Conservation (phyloP, 2,113 vertebrate genomes). For the Atractosteus spatula region DNA sequence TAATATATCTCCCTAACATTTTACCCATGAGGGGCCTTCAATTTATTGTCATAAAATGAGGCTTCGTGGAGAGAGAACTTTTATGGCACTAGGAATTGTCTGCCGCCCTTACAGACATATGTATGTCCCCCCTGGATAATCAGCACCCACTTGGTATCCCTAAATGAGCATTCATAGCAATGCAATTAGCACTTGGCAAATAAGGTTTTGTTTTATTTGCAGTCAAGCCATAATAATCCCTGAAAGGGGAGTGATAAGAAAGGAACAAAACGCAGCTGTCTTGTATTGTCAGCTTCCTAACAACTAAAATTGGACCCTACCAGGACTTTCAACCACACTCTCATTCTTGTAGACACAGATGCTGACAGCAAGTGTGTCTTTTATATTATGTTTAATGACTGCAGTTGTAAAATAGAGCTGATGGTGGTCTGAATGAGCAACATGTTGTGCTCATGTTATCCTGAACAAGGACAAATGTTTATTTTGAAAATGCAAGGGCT, state of each 20-base stretch:
- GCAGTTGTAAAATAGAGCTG: slow-evolving; percentile 45
- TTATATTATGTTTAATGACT: slow-evolving; percentile 62
- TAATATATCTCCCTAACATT: slow-evolving; percentile 76
- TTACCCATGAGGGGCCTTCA: slow-evolving; percentile 61
- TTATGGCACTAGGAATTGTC: slow-evolving; percentile 38
- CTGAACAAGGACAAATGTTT: slow-evolving; percentile 38
- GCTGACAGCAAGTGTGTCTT: slow-evolving; percentile 57
- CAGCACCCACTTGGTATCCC: slow-evolving; percentile 53
- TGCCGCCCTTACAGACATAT: slow-evolving; percentile 35
- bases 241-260: slow-evolving; percentile 23
- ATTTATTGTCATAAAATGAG: slow-evolving; percentile 55
- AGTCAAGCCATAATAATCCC: slow-evolving; percentile 40
- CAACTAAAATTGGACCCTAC: slow-evolving; percentile 38
- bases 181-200: slow-evolving; percentile 53
- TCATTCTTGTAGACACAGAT: slow-evolving; percentile 54
- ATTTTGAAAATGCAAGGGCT: slow-evolving; percentile 26
- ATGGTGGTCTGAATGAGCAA: slow-evolving; percentile 54
- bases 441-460: slow-evolving; percentile 49
- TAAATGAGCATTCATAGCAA: slow-evolving; percentile 51
- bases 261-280: slow-evolving; percentile 13
- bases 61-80: slow-evolving; percentile 43
- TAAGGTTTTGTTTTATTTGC: slow-evolving; percentile 42
- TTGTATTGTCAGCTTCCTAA: slow-evolving; percentile 28
- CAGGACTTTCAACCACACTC: slow-evolving; percentile 34
- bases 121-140: slow-evolving; percentile 56